These are phyloP conservation scores for Coleophora deauratella DNA, from an alignment of 2,888 invertebrate species.

Conservation along the genomic window DNA sequence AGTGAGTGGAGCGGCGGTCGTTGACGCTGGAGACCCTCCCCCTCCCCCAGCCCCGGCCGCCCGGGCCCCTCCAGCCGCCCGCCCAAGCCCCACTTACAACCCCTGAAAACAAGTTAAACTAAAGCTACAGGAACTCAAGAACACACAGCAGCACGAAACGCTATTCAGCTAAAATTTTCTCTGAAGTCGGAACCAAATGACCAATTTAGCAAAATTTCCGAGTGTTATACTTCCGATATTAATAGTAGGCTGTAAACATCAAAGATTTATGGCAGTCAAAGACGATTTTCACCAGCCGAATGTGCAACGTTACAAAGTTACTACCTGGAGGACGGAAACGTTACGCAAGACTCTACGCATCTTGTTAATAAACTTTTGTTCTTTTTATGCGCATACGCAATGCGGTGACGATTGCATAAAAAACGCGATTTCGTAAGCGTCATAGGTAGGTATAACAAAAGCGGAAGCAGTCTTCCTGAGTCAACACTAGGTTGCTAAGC, in stretches of 20 bases:
- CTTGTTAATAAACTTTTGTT: constrained; percentile 8
- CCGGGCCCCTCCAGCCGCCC: constrained; percentile 60
- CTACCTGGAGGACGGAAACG: constrained; percentile 12
- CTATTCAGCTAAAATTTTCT: too few relatives aligned
- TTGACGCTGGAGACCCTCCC: constrained; percentile 61
- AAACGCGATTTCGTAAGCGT: constrained; percentile 6
- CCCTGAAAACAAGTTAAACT: too few relatives aligned
- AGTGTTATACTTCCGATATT: background rate
- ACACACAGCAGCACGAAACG: too few relatives aligned
- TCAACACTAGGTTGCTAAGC: too few relatives aligned
- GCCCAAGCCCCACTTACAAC: constrained; percentile 58
- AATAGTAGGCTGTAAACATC: background rate
- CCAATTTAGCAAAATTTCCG: too few relatives aligned
- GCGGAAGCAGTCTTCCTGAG: constrained; percentile 6
- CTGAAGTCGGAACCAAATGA: too few relatives aligned
- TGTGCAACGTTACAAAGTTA: too few relatives aligned
- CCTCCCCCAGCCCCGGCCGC: constrained; percentile 39
- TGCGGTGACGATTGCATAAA: background rate
- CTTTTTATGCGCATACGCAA: constrained; percentile 7
- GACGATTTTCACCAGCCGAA: too few relatives aligned
- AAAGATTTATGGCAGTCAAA: too few relatives aligned
- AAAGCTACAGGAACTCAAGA: too few relatives aligned
- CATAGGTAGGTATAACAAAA: too few relatives aligned
- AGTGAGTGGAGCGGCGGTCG: constrained; percentile 59
- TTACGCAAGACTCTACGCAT: constrained; percentile 19